These are phyloP conservation scores for Hozukius guyotensis DNA, from an alignment of 2,797 vertebrate genomes.

Conservation along the genomic window DNA sequence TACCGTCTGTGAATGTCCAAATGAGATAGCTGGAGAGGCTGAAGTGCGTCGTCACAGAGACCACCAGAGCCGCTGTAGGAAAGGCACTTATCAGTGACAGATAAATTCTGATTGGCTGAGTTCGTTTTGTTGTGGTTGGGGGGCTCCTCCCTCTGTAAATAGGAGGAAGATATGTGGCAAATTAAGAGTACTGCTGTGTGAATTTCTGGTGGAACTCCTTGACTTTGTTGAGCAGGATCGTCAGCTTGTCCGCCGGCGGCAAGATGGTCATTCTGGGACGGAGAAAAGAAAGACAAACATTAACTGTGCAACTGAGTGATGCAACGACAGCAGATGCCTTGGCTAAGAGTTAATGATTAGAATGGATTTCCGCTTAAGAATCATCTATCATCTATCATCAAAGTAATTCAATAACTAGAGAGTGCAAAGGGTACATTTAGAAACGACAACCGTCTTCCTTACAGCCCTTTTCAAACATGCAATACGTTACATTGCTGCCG, in stretches of 20 bases:
- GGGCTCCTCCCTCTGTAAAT: neutral
- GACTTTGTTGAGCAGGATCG: constrained; percentile 86
- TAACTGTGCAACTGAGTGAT: neutral
- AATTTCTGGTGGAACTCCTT: constrained; percentile 90
- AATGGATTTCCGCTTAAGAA: neutral
- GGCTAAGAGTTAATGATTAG: neutral
- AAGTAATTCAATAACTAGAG: neutral
- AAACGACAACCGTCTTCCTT: neutral
- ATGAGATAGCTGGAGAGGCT: constrained; percentile 36
- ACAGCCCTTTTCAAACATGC: neutral
- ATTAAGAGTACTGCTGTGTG: constrained; percentile 85
- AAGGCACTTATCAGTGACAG: constrained; percentile 71
- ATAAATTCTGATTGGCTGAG: constrained; percentile 50
- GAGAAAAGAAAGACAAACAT: neutral
- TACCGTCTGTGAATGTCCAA: constrained; percentile 26
- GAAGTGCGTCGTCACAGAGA: constrained; percentile 66
- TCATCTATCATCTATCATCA: neutral
- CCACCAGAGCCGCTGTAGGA: constrained; percentile 45
- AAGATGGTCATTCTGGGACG: constrained; percentile 91
- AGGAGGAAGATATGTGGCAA: neutral
- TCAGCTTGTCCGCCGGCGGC: constrained; percentile 88
- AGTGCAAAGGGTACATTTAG: neutral
- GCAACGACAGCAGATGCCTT: neutral
- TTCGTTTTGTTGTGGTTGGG: constrained; percentile 24
- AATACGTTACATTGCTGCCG: neutral